phyloP scores from a whole-genome alignment of 2,113 vertebrate species.

The Neolamprologus variostigma region DNA sequence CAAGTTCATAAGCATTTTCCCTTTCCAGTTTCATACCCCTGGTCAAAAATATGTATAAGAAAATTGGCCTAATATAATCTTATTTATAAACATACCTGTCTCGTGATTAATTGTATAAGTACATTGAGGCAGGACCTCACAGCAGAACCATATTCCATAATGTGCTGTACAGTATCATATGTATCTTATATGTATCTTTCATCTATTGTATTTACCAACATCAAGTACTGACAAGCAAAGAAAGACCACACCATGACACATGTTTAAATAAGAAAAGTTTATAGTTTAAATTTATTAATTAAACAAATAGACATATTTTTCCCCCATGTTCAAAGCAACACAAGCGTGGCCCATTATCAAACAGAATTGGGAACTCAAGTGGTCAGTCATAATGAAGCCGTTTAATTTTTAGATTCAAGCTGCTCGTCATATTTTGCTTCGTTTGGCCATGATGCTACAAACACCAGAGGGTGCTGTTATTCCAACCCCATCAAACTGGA shows the following conservation, averaged over 20 bases:
- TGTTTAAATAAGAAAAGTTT: not conserved
- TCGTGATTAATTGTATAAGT: not conserved
- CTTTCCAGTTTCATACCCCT: not conserved
- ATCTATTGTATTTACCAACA: not conserved
- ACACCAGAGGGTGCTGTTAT: not conserved
- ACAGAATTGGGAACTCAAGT: not conserved
- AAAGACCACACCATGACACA: not conserved
- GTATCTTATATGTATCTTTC: not conserved
- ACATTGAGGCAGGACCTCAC: not conserved
- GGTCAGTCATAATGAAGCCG: not conserved
- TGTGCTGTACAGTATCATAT: not conserved
- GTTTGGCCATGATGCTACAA: not conserved
- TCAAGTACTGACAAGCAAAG: not conserved
- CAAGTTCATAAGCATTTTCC: not conserved
- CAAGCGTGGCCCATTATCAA: not conserved
- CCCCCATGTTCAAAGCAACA: not conserved
- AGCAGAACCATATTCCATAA: not conserved
- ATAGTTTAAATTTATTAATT: not conserved
- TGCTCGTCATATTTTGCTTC: not conserved
- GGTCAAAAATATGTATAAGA: not conserved
- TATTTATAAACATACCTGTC: not conserved
- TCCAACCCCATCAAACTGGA: not conserved
- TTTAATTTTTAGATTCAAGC: not conserved
- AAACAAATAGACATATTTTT: accelerated
- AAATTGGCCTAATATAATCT: not conserved